Evolutionary conservation across 2,888 invertebrate species (phyloP), one percentile per base, ranked within the genome.

Genomic region (Achlya flavicornis): DNA sequence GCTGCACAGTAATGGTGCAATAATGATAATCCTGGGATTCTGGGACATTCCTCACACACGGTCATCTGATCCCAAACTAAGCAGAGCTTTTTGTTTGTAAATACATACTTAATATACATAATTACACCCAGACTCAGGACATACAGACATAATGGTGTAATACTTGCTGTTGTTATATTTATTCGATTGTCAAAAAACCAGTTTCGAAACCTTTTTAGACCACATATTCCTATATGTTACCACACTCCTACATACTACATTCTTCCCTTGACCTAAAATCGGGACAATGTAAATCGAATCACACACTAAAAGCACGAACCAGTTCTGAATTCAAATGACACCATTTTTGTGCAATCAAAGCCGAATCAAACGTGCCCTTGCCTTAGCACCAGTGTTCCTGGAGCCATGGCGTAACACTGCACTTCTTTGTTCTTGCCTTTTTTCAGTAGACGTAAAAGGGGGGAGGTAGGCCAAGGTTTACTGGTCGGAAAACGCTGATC

Each of bases 301-400:
- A 61, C 53, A 61, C 35, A 64, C 46, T 59, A 57, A 57, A 62
- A 59, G 35, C 43, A 35, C 41, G 43, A 59, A 32, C 41, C 60
- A 41, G 46, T 35, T 46, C 38, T 46, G 62, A 46, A 62, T 65
- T 57, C 62, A 32, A 65, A 63, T 46, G 64, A 63, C 53, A 63
- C 69, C 61, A 64, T 66, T 69, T 69, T 67, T 63, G 65, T 61
- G 35, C 63, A 65, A 69, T 66, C 65, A 57, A 59, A 60, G 46
- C 48, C 61, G 43, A 68, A 64, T 64, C 64, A 59, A 63, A 63
- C 53, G 53, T 53, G 35, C 38, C 41, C 60, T 19, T 41, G 43
- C 16, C 16, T 48, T 16, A 62, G 33, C 32, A 14, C 66, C 66
- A 68, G 35, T 41, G 1, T 57, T 53, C 5, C 19, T 60, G 12